A percentile compares a stretch with the other conserved stretches of the same genome.
Evolutionary conservation across 2,888 invertebrate genomes (phyloP).

Genomic region (Parasteatoda lunata): DNA sequence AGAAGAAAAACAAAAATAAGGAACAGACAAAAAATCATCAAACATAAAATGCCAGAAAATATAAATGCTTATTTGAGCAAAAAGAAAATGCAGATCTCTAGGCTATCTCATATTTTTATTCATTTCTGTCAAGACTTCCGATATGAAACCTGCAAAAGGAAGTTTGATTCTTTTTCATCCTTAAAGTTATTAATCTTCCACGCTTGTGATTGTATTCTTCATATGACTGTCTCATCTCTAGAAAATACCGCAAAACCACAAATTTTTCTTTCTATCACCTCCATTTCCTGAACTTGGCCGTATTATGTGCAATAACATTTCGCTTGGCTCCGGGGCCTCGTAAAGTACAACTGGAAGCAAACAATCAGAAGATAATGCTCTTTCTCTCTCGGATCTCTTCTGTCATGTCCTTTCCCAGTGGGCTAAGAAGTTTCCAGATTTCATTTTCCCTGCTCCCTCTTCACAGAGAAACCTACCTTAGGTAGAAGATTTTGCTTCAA

Average conservation of each 20-base stretch:
- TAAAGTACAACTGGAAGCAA: slow-evolving; percentile 50
- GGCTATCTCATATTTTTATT: no score
- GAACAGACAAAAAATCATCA: no score
- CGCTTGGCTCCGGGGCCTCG: slow-evolving; percentile 29
- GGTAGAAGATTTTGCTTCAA: neutral
- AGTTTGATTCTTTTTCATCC: no score
- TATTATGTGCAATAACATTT: slow-evolving; percentile 40
- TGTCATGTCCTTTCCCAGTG: slow-evolving; percentile 11
- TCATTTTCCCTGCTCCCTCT: slow-evolving; percentile 32
- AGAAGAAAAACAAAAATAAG: no score
- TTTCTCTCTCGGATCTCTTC: slow-evolving; percentile 23
- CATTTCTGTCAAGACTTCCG: no score
- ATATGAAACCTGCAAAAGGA: no score
- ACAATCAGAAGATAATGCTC: slow-evolving; percentile 48
- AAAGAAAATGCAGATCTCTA: no score
- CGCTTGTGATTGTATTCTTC: neutral
- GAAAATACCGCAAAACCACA: neutral
- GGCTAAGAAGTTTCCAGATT: slow-evolving; percentile 46
- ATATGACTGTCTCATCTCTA: neutral
- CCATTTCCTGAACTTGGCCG: slow-evolving; percentile 17
- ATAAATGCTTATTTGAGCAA: no score
- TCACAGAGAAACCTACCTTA: neutral
- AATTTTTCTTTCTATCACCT: neutral
- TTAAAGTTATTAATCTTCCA: neutral
- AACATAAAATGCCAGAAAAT: no score